phyloP scores from a whole-genome alignment of 2,888 invertebrate species.

The Lampropteryx suffumata region DNA sequence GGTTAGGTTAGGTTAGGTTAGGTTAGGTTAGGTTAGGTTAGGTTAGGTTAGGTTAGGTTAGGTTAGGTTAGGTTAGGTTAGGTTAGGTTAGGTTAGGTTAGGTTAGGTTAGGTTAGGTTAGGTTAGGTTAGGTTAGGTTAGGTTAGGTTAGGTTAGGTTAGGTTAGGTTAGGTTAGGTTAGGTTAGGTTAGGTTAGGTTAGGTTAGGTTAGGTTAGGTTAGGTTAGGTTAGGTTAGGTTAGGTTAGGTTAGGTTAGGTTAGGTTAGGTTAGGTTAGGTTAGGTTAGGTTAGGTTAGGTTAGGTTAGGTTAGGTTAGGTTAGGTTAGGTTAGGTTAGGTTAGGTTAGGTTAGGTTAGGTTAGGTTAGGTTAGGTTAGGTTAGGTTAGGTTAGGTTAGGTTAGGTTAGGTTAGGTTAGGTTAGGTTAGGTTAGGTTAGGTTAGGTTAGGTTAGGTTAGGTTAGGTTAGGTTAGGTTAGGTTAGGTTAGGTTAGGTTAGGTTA shows the following conservation, averaged over 20 bases:
- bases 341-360: constrained; percentile 17
- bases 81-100: constrained; percentile 10
- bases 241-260: constrained; percentile 10
- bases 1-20: constrained; percentile 17
- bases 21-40: constrained; percentile 16
- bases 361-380: constrained; percentile 14
- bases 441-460: constrained; percentile 3
- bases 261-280: constrained; percentile 10
- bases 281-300: constrained; percentile 12
- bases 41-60: constrained; percentile 10
- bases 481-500: constrained; percentile 2
- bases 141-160: constrained; percentile 7
- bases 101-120: constrained; percentile 7
- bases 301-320: constrained; percentile 15
- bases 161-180: constrained; percentile 11
- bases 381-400: constrained; percentile 5
- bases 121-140: constrained; percentile 5
- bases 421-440: constrained; percentile 3
- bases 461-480: constrained; percentile 3
- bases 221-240: constrained; percentile 10
- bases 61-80: constrained; percentile 10
- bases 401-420: constrained; percentile 3
- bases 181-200: constrained; percentile 10
- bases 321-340: constrained; percentile 15
- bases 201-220: constrained; percentile 10